Evolutionary conservation across 1,140 invertebrate species (phyloP).

Genomic region (Drosophila setifemur): DNA sequence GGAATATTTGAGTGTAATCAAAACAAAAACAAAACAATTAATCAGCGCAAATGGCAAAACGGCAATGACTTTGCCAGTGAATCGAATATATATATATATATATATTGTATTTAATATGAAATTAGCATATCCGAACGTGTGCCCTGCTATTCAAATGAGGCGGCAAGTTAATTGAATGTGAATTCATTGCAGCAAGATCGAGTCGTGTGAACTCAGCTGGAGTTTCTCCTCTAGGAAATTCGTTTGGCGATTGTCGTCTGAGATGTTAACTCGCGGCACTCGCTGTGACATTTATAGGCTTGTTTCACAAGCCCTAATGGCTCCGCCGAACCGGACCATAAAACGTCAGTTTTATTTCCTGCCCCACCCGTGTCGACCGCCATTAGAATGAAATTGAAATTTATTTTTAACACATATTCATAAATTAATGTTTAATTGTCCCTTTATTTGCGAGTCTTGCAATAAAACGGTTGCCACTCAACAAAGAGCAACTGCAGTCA

Average conservation of each 20-base stretch:
- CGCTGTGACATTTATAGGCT: constrained; percentile 36
- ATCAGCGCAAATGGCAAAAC: constrained; percentile 46
- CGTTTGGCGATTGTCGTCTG: constrained; percentile 27
- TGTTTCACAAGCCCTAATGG: constrained; percentile 32
- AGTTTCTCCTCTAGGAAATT: constrained; percentile 33
- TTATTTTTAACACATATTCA: constrained; percentile 29
- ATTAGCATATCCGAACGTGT: constrained; percentile 44
- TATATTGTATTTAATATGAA: constrained; percentile 31
- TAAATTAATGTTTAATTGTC: constrained; percentile 22
- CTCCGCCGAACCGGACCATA: constrained; percentile 19
- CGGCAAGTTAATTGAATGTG: constrained; percentile 43
- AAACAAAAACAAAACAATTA: constrained; percentile 74
- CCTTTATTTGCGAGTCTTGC: constrained; percentile 22
- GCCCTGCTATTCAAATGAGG: constrained; percentile 45
- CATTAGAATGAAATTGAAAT: constrained; percentile 30
- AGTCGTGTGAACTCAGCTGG: constrained; percentile 41
- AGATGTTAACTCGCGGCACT: constrained; percentile 21
- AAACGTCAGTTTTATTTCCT: constrained; percentile 23
- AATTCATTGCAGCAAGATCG: constrained; percentile 37
- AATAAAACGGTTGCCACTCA: constrained; percentile 13
- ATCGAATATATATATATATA: constrained; percentile 27
- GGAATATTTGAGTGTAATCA: constrained; percentile 43
- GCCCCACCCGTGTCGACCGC: not conserved
- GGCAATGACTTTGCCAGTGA: constrained; percentile 42
- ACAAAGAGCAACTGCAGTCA: not conserved